Evolutionary conservation across 2,888 invertebrate genomes (phyloP).

Genomic region (Drosophila antonietae): DNA sequence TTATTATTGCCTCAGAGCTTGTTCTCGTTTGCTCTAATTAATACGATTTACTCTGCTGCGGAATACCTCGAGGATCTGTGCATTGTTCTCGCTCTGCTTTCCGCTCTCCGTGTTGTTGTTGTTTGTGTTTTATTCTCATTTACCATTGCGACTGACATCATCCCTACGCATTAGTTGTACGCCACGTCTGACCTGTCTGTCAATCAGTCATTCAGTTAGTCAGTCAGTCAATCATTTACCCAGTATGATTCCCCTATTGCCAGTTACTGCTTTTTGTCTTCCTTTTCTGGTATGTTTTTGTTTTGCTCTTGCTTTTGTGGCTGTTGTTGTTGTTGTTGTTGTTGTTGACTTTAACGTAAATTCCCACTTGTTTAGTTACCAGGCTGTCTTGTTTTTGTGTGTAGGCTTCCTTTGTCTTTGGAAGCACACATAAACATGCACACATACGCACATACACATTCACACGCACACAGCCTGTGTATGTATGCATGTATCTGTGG

Average conservation of each 20-base stretch:
- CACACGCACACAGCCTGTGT: not conserved
- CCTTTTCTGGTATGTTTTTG: slow-evolving; percentile 46
- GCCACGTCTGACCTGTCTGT: slow-evolving; percentile 37
- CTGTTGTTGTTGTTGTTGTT: slow-evolving; percentile 44
- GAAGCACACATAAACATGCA: slow-evolving; percentile 20
- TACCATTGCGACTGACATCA: slow-evolving; percentile 2
- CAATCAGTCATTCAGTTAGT: slow-evolving; percentile 43
- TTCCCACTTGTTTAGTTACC: slow-evolving; percentile 75
- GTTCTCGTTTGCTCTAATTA: slow-evolving; percentile 64
- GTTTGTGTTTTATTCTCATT: not conserved
- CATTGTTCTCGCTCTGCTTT: not conserved
- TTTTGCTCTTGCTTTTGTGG: slow-evolving; percentile 42
- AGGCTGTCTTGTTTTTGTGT: slow-evolving; percentile 53
- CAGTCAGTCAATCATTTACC: slow-evolving; percentile 48
- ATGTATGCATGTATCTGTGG: slow-evolving; percentile 28
- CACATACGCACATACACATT: slow-evolving; percentile 2
- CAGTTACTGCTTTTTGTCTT: slow-evolving; percentile 27
- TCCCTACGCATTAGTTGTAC: slow-evolving; percentile 60
- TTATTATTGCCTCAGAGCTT: slow-evolving; percentile 60
- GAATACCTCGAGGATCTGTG: slow-evolving; percentile 13
- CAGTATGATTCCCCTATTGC: slow-evolving; percentile 29
- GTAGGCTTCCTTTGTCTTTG: slow-evolving; percentile 51
- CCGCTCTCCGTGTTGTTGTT: not conserved
- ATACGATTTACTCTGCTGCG: slow-evolving; percentile 30
- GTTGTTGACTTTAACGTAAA: slow-evolving; percentile 73